Evolutionary conservation across 1,140 invertebrate genomes (phyloP).

Genomic region (Hesperophylax magnus): DNA sequence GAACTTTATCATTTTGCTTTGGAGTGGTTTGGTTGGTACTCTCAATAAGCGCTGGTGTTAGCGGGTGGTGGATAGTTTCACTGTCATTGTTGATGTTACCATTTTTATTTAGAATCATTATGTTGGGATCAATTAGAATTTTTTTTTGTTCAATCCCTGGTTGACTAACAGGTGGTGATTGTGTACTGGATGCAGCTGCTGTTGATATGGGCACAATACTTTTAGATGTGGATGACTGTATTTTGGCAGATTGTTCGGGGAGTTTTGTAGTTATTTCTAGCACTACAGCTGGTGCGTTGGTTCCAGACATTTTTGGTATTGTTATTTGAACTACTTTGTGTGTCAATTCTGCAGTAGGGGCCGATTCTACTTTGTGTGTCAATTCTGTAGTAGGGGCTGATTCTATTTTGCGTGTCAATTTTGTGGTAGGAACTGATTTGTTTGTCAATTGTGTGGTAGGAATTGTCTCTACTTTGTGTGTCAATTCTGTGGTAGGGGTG

Average conservation of each 20-base stretch:
- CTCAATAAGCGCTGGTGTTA: conserved; percentile 4
- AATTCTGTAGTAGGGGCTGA: too few relatives aligned
- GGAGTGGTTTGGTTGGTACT: not conserved
- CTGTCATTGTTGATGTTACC: conserved; percentile 52
- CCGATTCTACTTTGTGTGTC: too few relatives aligned
- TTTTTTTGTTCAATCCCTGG: conserved; percentile 13
- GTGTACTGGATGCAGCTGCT: not conserved
- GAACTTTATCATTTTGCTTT: conserved; percentile 10
- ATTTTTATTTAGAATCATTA: conserved; percentile 52
- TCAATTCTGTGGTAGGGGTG: conserved; percentile 56
- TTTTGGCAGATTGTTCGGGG: conserved; percentile 52
- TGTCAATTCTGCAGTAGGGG: conserved; percentile 57
- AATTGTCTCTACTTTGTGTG: conserved; percentile 55
- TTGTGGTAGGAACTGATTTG: too few relatives aligned
- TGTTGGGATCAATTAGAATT: conserved; percentile 54
- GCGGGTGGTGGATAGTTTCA: conserved; percentile 40
- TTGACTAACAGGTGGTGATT: not conserved
- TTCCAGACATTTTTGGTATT: conserved; percentile 59
- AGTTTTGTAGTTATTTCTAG: conserved; percentile 64
- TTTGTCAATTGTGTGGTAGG: too few relatives aligned
- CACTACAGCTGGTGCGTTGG: conserved; percentile 58
- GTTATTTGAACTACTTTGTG: conserved; percentile 63
- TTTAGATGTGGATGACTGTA: conserved; percentile 13
- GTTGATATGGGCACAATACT: conserved; percentile 25
- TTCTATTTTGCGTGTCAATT: too few relatives aligned